Evolutionary conservation across 2,888 invertebrate species (phyloP).

Genomic region (Priocnemis perturbator): DNA sequence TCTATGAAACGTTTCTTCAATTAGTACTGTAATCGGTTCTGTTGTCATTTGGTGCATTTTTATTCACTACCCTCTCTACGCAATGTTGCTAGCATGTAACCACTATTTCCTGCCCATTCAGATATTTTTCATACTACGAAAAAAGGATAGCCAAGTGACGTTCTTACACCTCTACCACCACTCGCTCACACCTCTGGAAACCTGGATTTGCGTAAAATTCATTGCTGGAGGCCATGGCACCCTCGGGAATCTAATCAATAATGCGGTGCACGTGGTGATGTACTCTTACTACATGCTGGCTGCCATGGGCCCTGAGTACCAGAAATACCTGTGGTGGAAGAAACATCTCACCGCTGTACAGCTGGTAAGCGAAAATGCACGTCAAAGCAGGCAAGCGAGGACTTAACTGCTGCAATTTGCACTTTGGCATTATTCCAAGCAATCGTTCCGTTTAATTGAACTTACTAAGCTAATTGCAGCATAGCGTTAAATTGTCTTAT

Average conservation of each 20-base stretch:
- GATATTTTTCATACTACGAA: slow-evolving; percentile 87
- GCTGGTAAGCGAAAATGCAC: slow-evolving; percentile 80
- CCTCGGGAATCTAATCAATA: slow-evolving; percentile 91
- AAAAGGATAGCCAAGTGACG: slow-evolving; percentile 90
- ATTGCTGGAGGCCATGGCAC: slow-evolving; percentile 92
- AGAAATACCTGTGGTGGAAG: slow-evolving; percentile 94
- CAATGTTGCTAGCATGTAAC: too few relatives aligned
- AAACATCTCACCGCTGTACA: slow-evolving; percentile 90
- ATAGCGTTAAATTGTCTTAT: background rate
- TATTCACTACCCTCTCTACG: too few relatives aligned
- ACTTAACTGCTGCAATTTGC: background rate
- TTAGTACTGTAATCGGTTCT: too few relatives aligned
- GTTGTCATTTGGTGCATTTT: too few relatives aligned
- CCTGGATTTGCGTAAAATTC: slow-evolving; percentile 87
- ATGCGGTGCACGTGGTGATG: slow-evolving; percentile 91
- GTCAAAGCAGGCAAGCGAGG: background rate
- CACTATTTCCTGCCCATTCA: slow-evolving; percentile 55
- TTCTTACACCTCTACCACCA: slow-evolving; percentile 92
- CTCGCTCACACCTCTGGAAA: slow-evolving; percentile 85
- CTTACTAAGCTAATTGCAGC: background rate
- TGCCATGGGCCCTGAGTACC: slow-evolving; percentile 90
- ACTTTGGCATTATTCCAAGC: too few relatives aligned
- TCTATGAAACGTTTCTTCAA: too few relatives aligned
- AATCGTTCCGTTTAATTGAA: too few relatives aligned
- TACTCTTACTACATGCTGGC: slow-evolving; percentile 92